Evolutionary conservation across 2,797 vertebrate genomes (phyloP).

Genomic region (Vespertilio murinus): DNA sequence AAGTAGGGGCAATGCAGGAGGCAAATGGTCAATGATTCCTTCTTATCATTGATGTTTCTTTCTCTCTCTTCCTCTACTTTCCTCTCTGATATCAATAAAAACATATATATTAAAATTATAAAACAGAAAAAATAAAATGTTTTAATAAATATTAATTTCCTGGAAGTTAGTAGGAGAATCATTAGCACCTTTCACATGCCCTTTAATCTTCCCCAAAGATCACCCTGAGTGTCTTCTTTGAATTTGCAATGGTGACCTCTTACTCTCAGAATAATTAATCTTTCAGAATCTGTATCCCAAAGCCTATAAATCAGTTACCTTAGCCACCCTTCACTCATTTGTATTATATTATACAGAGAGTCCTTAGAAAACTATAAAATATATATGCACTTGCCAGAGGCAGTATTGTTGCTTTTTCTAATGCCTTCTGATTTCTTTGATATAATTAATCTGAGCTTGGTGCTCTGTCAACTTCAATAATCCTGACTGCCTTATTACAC

Average conservation of each 20-base stretch:
- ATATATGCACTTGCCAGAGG: constrained; percentile 47
- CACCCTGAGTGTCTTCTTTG: background rate
- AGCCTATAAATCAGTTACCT: constrained; percentile 35
- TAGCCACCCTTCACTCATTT: constrained; percentile 22
- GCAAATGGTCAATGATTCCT: no score
- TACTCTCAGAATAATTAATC: constrained; percentile 20
- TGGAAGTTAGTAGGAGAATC: background rate
- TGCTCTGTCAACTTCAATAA: constrained; percentile 58
- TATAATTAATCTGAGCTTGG: constrained; percentile 61
- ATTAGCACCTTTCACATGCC: background rate
- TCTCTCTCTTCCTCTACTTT: no score
- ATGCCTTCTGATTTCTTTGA: constrained; percentile 66
- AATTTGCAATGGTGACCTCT: background rate
- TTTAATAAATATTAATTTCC: background rate
- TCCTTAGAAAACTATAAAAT: constrained; percentile 58
- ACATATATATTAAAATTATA: no score
- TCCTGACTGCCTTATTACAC: constrained; percentile 59
- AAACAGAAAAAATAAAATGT: background rate
- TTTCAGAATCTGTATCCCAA: constrained; percentile 34
- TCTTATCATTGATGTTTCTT: no score
- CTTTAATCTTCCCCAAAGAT: constrained; percentile 27
- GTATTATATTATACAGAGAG: background rate
- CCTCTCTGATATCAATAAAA: no score
- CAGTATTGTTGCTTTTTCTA: constrained; percentile 47
- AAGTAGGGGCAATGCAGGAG: no score